Base-by-base conservation (phyloP, 2,113 vertebrate genomes). In the Tauraco erythrolophus region DNA sequence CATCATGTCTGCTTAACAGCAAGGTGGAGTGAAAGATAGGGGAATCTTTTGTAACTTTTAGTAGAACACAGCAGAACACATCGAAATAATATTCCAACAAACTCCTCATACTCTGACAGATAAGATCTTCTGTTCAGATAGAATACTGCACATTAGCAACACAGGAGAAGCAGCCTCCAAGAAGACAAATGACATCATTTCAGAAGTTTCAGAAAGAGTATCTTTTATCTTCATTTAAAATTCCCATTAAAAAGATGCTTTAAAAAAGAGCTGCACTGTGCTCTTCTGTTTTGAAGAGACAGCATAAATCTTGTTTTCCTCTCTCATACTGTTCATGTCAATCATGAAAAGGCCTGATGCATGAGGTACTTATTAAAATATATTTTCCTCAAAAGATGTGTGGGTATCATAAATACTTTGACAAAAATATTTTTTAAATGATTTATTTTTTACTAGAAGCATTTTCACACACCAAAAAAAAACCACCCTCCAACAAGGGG, bases 291-390 rank as follows among this genome's bases (percentile, higher is more conserved):
- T 62, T 83, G 66, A 93, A 89, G 69, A 84, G 68, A 69, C 27
- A 78, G 62, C 91, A 91, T 70, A 91, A 95, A 94, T 90, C 76
- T 88, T 90, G 65, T 84, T 96, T 92, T 82, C 62, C 74, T 79
- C 65, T 76, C 91, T 91, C 81, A 92, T n/a, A 62, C 19, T 43
- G 33, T 39, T 93, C 70, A 37, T 21, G 72, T 95, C 93, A 93
- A 65, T 92, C 1, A 2, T 43, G 43, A 84, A 94, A 94, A 89
- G 37, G 65, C 8, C 53, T 92, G 85, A 92, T 41, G 28, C 48
- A 92, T n/a, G 48, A 92, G 50, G 62, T 60, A 71, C n/a, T 88
- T 94, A 79, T 33, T 87, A 84, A 78, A 91, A 92, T 30, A 27
- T 23, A 72, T 85, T 74, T 69, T 86, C 30, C 43, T 76, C 31